Percentiles rank a stretch among this genome's conserved stretches.
These are phyloP conservation scores for Aphelinus certus DNA, from an alignment of 1,140 invertebrate species.

Conservation along the genomic window DNA sequence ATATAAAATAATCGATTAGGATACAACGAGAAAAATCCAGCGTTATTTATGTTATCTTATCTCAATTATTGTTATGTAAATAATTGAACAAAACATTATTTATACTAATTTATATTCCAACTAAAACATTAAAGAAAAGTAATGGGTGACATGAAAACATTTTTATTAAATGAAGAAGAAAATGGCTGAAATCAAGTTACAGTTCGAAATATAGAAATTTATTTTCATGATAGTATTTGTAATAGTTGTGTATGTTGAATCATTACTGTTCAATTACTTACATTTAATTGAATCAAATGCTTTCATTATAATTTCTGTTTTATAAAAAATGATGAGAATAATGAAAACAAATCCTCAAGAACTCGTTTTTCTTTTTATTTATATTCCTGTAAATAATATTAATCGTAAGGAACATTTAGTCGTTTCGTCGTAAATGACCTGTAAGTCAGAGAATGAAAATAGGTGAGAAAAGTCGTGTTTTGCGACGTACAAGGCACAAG, in stretches of 20 bases:
- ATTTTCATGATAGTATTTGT: slow-evolving; percentile 25
- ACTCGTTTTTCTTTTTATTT: background rate
- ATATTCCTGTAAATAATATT: background rate
- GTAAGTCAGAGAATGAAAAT: slow-evolving; percentile 9
- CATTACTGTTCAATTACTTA: slow-evolving; percentile 40
- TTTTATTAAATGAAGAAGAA: background rate
- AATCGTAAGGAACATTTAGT: background rate
- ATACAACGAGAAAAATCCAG: slow-evolving; percentile 29
- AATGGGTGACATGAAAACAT: slow-evolving; percentile 18
- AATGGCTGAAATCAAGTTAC: slow-evolving; percentile 19
- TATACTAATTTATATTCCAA: slow-evolving; percentile 21
- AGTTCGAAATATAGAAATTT: slow-evolving; percentile 27
- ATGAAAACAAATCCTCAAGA: background rate
- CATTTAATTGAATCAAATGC: slow-evolving; percentile 3
- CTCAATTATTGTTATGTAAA: slow-evolving; percentile 34
- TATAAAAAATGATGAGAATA: background rate
- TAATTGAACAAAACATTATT: slow-evolving; percentile 31
- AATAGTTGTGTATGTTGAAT: slow-evolving; percentile 19
- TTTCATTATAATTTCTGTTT: slow-evolving; percentile 42
- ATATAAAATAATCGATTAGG: slow-evolving; percentile 35
- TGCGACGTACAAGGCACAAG: slow-evolving; percentile 18
- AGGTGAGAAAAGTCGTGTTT: slow-evolving; percentile 23
- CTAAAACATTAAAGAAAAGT: slow-evolving; percentile 1
- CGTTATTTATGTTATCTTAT: slow-evolving; percentile 33
- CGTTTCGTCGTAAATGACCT: background rate